Evolutionary conservation across 2,888 invertebrate genomes (phyloP).

Genomic region (Tinea trinotella): DNA sequence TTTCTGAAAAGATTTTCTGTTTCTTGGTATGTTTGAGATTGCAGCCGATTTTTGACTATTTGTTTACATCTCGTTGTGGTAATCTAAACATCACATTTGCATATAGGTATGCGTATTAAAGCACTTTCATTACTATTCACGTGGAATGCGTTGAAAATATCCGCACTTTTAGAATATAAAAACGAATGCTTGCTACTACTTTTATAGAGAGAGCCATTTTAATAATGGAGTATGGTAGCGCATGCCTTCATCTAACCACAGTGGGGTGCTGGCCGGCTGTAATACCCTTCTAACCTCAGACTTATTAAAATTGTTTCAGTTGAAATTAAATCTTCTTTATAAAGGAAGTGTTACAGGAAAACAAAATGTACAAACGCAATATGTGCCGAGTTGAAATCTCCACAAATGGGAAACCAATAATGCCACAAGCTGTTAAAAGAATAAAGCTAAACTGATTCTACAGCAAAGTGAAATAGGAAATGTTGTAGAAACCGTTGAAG

Average conservation of each 20-base stretch:
- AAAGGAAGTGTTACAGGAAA: not conserved
- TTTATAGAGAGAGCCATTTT: conserved; percentile 49
- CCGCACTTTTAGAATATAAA: conserved; percentile 47
- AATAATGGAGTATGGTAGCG: conserved; percentile 61
- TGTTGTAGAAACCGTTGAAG: conserved; percentile 50
- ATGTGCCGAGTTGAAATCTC: no score
- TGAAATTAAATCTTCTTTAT: not conserved
- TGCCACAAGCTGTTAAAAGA: not conserved
- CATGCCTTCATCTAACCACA: conserved; percentile 48
- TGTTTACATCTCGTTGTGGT: no score
- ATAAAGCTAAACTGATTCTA: not conserved
- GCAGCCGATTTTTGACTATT: no score
- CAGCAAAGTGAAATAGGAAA: conserved; percentile 38
- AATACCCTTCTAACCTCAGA: conserved; percentile 24
- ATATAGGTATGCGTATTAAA: not conserved
- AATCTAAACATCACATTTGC: no score
- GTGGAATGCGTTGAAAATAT: conserved; percentile 41
- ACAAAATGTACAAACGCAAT: no score
- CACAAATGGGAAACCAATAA: not conserved
- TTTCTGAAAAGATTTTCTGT: no score
- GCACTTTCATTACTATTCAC: conserved; percentile 34
- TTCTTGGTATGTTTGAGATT: no score
- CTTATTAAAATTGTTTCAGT: conserved; percentile 24
- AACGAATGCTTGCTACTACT: conserved; percentile 65
- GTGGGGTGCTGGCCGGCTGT: conserved; percentile 6